Percentiles rank a stretch among this genome's conserved stretches.
These are phyloP conservation scores for Malurus melanocephalus DNA, from an alignment of 2,113 vertebrate species.

Conservation along the genomic window DNA sequence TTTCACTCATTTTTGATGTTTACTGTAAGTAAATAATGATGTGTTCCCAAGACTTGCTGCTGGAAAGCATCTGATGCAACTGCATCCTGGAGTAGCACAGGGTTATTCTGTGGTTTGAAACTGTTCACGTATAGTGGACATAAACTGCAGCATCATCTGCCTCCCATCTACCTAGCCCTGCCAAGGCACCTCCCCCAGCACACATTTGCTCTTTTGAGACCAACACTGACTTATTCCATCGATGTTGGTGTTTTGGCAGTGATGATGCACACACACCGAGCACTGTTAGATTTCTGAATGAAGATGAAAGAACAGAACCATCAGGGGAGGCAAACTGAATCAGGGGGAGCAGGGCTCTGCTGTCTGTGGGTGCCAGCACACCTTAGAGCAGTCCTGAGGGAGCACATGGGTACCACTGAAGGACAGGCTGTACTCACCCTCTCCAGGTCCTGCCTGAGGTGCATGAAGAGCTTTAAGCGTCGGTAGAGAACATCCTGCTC, in stretches of 20 bases:
- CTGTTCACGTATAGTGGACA: background rate
- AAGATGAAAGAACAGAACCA: background rate
- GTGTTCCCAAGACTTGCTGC: background rate
- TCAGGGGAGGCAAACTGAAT: background rate
- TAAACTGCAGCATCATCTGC: background rate
- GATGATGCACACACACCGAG: background rate
- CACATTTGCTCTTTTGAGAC: background rate
- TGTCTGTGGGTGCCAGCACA: background rate
- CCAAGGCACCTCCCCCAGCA: background rate
- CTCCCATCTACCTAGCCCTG: background rate
- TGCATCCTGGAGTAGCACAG: background rate
- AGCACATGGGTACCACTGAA: rapidly evolving
- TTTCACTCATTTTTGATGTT: background rate
- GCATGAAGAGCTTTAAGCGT: constrained; percentile 93
- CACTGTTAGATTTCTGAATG: background rate
- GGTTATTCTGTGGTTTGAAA: background rate
- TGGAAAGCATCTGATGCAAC: background rate
- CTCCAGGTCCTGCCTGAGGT: constrained; percentile 94
- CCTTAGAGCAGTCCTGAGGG: background rate
- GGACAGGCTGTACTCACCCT: constrained; percentile 80
- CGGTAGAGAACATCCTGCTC: constrained; percentile 95
- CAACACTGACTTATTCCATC: background rate
- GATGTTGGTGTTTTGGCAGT: background rate
- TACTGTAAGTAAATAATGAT: background rate
- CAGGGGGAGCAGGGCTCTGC: background rate